phyloP scores from a whole-genome alignment of 2,888 invertebrate genomes.

The Mythimna lalbum region DNA sequence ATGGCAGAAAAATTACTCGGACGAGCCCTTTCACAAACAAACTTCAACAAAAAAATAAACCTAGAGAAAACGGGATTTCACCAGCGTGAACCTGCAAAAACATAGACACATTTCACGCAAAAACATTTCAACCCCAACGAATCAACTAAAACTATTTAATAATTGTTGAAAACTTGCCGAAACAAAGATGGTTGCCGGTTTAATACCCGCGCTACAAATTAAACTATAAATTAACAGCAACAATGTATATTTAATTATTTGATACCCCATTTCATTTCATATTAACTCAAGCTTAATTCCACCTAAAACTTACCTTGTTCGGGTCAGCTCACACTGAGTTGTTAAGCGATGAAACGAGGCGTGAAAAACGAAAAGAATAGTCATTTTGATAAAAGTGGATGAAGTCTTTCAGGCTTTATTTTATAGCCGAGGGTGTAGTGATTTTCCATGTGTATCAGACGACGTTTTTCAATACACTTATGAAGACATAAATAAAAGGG shows the following conservation, averaged over 20 bases:
- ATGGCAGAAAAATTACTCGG: neutral
- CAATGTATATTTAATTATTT: conserved; percentile 65
- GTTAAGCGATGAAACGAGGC: neutral
- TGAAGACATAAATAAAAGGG: no score
- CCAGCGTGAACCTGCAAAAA: conserved; percentile 16
- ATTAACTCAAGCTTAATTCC: conserved; percentile 49
- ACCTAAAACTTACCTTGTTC: conserved; percentile 39
- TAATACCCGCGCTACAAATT: conserved; percentile 49
- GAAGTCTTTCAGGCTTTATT: no score
- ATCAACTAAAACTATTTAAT: conserved; percentile 39
- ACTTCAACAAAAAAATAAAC: conserved; percentile 5
- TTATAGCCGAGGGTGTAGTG: no score
- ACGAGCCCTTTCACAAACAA: neutral
- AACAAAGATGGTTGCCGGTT: conserved; percentile 44
- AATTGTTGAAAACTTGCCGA: conserved; percentile 42
- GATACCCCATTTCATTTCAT: conserved; percentile 52
- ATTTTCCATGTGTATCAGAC: no score
- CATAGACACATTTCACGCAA: conserved; percentile 6
- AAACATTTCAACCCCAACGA: conserved; percentile 28
- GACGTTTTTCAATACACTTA: no score
- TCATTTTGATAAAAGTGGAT: no score
- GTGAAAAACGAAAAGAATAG: neutral
- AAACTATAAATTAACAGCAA: conserved; percentile 60
- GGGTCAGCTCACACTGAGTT: neutral
- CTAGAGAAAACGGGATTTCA: neutral